Percentiles rank a stretch among this genome's conserved stretches.
Conservation (phyloP, 2,113 vertebrate species). For the Xerus inauris region DNA sequence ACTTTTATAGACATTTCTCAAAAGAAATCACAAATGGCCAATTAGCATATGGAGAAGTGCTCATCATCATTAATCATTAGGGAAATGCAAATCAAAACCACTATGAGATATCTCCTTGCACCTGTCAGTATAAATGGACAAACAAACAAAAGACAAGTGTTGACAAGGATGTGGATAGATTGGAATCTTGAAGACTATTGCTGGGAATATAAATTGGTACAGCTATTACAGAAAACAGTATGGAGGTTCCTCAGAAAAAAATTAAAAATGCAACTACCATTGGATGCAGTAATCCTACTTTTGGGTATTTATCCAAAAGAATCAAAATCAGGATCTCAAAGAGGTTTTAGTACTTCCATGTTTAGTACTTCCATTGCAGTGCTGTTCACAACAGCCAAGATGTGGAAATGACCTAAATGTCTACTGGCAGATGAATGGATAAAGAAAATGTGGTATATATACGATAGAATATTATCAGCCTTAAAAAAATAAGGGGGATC, state of each 20-base stretch:
- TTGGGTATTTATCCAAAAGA: neutral
- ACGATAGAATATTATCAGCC: neutral
- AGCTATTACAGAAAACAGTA: no score
- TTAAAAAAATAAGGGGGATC: neutral
- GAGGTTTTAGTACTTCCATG: neutral
- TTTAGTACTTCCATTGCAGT: neutral
- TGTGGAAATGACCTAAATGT: neutral
- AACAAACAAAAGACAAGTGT: neutral
- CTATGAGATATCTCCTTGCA: neutral
- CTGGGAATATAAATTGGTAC: neutral
- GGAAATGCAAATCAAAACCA: neutral
- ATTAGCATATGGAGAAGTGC: neutral
- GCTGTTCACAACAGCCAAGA: neutral
- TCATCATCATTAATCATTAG: neutral
- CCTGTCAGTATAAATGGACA: neutral
- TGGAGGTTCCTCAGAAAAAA: neutral
- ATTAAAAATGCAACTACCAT: neutral
- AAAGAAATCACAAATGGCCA: neutral
- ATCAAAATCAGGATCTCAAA: neutral
- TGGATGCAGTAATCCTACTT: neutral
- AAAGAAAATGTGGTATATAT: neutral
- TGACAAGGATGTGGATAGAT: neutral
- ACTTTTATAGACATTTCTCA: neutral
- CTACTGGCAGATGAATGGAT: neutral
- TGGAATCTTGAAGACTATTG: neutral